Percentiles rank a stretch among this genome's conserved stretches.
Conservation (phyloP, 2,888 invertebrate species). For the Thymelicus acteon region DNA sequence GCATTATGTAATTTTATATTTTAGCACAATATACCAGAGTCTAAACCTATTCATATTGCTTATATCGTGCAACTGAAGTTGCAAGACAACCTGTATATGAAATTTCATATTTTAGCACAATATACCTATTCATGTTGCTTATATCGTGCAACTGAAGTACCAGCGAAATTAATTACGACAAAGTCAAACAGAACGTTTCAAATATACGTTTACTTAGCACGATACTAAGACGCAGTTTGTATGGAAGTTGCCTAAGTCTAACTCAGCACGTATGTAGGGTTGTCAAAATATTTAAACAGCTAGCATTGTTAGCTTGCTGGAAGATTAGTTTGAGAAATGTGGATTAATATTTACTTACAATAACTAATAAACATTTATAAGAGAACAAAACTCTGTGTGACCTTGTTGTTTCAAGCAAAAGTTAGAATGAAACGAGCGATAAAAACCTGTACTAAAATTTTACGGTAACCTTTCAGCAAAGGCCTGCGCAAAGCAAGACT, state of each 20-base stretch:
- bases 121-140: not conserved
- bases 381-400: no score
- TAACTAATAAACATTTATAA: no score
- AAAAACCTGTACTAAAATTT: no score
- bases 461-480: no score
- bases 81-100: no score
- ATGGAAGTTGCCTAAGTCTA: conserved; percentile 17
- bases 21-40: no score
- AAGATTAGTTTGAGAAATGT: not conserved
- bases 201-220: conserved; percentile 29
- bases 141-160: conserved; percentile 8
- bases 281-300: conserved; percentile 12
- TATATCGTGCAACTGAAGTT: conserved; percentile 2
- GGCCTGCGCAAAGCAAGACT: no score
- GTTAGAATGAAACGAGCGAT: no score
- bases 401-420: no score
- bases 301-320: not conserved
- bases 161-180: conserved; percentile 24
- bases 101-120: no score
- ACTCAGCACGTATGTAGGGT: conserved; percentile 8
- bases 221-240: conserved; percentile 25
- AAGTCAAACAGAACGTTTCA: conserved; percentile 28
- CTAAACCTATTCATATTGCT: not conserved
- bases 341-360: not conserved
- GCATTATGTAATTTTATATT: no score